phyloP scores from a whole-genome alignment of 2,113 vertebrate genomes.

The chimpanzee (Pan troglodytes) region DNA sequence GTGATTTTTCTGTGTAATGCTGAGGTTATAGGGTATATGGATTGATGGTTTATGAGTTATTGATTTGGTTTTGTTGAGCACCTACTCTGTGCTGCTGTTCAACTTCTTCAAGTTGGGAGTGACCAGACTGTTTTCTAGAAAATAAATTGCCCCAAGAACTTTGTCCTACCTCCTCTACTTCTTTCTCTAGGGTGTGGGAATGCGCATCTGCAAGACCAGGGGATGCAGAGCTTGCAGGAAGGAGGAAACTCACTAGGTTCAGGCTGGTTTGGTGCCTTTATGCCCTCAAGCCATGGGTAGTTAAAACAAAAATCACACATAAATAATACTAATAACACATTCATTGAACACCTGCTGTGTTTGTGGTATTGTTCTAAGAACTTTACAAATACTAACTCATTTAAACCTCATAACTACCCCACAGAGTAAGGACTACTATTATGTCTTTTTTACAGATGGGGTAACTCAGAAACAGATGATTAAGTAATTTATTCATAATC shows the following conservation, averaged over 20 bases:
- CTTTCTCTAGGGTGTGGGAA: neutral
- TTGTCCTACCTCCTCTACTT: neutral
- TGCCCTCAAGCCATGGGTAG: neutral
- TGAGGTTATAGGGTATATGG: neutral
- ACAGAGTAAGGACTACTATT: neutral
- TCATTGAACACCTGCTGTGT: neutral
- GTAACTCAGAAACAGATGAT: neutral
- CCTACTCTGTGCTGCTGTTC: neutral
- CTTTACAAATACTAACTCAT: neutral
- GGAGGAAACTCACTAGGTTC: neutral
- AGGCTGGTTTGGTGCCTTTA: neutral
- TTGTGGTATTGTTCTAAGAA: neutral
- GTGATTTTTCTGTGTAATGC: neutral
- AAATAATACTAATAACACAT: neutral
- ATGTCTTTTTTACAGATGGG: neutral
- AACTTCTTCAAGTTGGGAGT: neutral
- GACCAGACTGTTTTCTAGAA: neutral
- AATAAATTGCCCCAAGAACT: neutral
- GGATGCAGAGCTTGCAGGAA: too few relatives aligned
- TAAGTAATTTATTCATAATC: neutral
- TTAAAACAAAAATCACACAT: neutral
- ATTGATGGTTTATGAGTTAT: neutral
- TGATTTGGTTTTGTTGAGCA: neutral
- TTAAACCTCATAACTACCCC: neutral
- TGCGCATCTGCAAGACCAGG: neutral